Base-by-base conservation (phyloP, 2,888 invertebrate species). In the Plutella xylostella region DNA sequence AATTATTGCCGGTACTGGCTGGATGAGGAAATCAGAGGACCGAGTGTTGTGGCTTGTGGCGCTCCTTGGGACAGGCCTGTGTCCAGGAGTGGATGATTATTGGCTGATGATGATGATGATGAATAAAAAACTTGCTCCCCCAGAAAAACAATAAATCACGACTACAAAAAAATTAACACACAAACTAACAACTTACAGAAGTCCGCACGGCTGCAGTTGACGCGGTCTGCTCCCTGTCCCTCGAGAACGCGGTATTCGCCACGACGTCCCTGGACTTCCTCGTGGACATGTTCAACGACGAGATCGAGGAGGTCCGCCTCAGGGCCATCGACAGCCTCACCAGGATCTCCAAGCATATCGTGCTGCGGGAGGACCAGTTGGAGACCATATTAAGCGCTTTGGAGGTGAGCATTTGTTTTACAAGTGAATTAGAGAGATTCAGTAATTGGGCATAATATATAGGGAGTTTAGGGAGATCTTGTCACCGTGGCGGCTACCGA, bases 231-330 rank as follows among this genome's bases (percentile, higher is more conserved):
- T 79, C 90, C 54, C 77, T 99, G 52, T 96, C 98, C 0, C 75
- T 93, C 50, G 89, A 91, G 55, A 93, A 95, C 60, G 86, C 91
- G 0, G 86, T 88, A 31, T 97, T 98, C 78, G 96, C 98, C 1
- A 89, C 90, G 43, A 89, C 94, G 21, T 93, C 96, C 0, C 85
- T 98, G 28, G 98, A 99, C 72, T 98, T 97, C 67, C 86, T 99
- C 37, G 98, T 99, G 1, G 98, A 99, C 69, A 99, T 99, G 98
- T 98, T 99, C 72, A 99, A 99, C 72, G 98, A 99, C 67, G 99
- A 99, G 86, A 99, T 99, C 53, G 97, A 98, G 74, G 94, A 94
- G 65, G 98, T 98, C 11, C 87, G 97, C 17, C 85, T 98, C 45
- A 93, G 94, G 61, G 97, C 98, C 2, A 98, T 99, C 55, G 94